Percentiles rank a stretch among this genome's conserved stretches.
These are phyloP conservation scores for Apamea monoglypha DNA, from an alignment of 2,888 invertebrate genomes.

Conservation along the genomic window DNA sequence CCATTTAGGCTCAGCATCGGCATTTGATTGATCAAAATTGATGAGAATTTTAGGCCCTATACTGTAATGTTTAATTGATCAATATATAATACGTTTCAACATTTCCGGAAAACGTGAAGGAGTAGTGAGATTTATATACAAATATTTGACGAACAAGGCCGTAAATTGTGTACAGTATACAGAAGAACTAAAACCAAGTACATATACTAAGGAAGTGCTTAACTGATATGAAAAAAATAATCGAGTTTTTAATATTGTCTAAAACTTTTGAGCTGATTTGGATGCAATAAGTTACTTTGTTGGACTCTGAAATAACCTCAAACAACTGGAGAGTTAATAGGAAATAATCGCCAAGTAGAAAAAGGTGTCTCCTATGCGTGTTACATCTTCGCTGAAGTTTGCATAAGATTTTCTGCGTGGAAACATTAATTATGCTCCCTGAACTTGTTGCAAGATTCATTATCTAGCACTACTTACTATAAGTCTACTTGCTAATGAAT, in stretches of 20 bases:
- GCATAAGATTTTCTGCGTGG: neutral
- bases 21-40: slow-evolving; percentile 15
- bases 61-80: slow-evolving; percentile 1
- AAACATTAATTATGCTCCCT: neutral
- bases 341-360: too few relatives aligned
- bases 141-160: neutral
- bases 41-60: neutral
- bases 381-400: neutral
- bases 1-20: neutral
- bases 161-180: too few relatives aligned
- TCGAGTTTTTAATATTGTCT: too few relatives aligned
- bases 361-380: too few relatives aligned
- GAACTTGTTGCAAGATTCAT: neutral
- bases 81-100: neutral
- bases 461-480: neutral
- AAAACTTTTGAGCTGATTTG: neutral
- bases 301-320: neutral
- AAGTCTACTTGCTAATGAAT: neutral
- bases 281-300: neutral
- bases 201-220: too few relatives aligned
- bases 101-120: neutral
- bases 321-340: too few relatives aligned
- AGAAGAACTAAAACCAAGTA: neutral
- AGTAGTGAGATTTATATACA: neutral
- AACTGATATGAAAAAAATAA: too few relatives aligned